Evolutionary conservation across 2,113 vertebrate species (phyloP).

Genomic region (Trematocara nigrifrons): DNA sequence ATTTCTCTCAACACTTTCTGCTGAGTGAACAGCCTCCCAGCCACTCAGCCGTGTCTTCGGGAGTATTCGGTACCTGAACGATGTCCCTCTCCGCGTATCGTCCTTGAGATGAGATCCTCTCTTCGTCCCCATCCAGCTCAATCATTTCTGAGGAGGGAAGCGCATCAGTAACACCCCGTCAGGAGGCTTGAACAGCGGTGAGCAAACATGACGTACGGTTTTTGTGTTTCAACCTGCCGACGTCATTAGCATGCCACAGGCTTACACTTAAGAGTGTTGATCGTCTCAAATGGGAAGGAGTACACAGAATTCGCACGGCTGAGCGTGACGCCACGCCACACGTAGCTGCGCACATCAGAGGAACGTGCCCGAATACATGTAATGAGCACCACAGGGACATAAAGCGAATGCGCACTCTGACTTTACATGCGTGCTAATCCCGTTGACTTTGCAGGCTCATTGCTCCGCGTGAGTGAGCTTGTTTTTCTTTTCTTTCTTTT

Average conservation of each 20-base stretch:
- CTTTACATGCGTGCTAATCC: constrained; percentile 3
- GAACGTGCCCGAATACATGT: not conserved
- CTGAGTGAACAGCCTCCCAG: not conserved
- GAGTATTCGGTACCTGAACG: constrained; percentile 81
- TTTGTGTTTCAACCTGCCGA: not conserved
- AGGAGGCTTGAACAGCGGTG: not conserved
- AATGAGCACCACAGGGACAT: constrained; percentile 10
- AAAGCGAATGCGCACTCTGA: not conserved
- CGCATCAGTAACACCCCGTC: constrained; percentile 17
- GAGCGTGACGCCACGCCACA: not conserved
- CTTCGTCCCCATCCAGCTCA: constrained; percentile 93
- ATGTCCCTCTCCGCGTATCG: constrained; percentile 94
- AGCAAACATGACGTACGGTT: not conserved
- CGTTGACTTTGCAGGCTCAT: constrained; percentile 3
- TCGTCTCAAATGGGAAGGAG: not conserved
- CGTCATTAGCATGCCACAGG: not conserved
- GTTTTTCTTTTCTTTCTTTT: not conserved
- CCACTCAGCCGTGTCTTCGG: not conserved
- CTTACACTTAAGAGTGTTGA: not conserved
- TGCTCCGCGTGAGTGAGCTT: constrained; percentile 1
- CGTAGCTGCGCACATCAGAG: not conserved
- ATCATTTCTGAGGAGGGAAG: constrained; percentile 82
- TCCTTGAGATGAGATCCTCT: constrained; percentile 94
- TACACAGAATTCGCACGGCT: not conserved
- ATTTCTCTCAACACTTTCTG: not conserved